These are phyloP conservation scores for Littorina saxatilis DNA, from an alignment of 1,140 invertebrate genomes.

Conservation along the genomic window DNA sequence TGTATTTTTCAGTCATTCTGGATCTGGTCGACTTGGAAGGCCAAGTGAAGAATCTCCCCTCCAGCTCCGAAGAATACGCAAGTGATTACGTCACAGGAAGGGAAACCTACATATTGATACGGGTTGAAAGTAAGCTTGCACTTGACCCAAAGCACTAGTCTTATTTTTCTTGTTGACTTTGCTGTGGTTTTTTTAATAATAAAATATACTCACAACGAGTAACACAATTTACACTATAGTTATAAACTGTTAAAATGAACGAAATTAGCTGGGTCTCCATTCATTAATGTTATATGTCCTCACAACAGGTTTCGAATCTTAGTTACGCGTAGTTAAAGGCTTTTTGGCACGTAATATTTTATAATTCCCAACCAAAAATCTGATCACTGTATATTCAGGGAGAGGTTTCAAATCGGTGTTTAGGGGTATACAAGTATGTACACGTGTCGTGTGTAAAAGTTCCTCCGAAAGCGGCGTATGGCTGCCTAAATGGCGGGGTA, in stretches of 20 bases:
- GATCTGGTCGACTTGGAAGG: constrained; percentile 67
- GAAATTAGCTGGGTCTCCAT: neutral
- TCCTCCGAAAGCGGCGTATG: too few species aligned
- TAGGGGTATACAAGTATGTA: neutral
- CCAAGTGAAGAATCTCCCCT: constrained; percentile 63
- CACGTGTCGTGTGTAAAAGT: neutral
- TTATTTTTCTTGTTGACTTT: neutral
- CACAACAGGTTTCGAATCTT: neutral
- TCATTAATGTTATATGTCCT: neutral
- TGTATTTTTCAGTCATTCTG: constrained; percentile 56
- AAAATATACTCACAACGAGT: neutral
- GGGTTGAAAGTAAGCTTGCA: constrained; percentile 64
- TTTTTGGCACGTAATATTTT: neutral
- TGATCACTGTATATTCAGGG: too few species aligned
- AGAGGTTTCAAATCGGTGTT: neutral
- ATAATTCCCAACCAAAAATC: too few species aligned
- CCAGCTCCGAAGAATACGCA: constrained; percentile 63
- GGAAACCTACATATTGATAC: constrained; percentile 67
- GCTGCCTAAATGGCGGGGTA: too few species aligned
- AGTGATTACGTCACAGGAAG: constrained; percentile 60
- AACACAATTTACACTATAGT: neutral
- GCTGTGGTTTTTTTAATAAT: neutral
- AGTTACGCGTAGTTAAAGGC: neutral
- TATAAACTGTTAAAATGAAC: too few species aligned
- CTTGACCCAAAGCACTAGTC: too few species aligned